These are phyloP conservation scores for Gryllus bimaculatus DNA, from an alignment of 1,140 invertebrate genomes.

Conservation along the genomic window DNA sequence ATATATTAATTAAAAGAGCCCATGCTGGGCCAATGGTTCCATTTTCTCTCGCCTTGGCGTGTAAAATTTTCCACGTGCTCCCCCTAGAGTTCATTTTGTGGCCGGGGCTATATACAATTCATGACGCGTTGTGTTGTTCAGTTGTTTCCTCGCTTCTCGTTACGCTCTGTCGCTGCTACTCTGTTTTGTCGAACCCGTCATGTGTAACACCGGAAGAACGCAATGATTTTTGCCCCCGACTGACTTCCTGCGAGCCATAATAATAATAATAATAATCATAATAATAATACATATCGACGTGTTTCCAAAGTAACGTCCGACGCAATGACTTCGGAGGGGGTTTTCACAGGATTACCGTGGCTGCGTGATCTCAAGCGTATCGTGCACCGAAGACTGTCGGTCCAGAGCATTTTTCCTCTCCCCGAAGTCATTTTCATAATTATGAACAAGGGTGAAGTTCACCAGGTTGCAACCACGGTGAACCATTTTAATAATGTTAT, in stretches of 20 bases:
- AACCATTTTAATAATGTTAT: no score
- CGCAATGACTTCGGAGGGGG: background rate
- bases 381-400: background rate
- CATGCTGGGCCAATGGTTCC: background rate
- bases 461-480: no score
- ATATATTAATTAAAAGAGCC: slow-evolving; percentile 1
- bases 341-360: background rate
- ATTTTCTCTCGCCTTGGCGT: background rate
- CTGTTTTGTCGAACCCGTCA: slow-evolving; percentile 20
- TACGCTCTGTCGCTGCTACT: slow-evolving; percentile 20
- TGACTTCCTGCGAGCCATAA: slow-evolving; percentile 16
- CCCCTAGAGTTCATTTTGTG: slow-evolving; percentile 5
- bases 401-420: background rate
- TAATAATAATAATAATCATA: background rate
- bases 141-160: slow-evolving; percentile 20
- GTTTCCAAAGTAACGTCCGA: slow-evolving; percentile 1
- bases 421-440: background rate
- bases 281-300: background rate
- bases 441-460: background rate
- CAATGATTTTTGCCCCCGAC: slow-evolving; percentile 20
- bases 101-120: slow-evolving; percentile 10
- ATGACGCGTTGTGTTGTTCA: slow-evolving; percentile 19
- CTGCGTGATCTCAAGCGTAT: background rate
- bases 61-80: slow-evolving; percentile 13
- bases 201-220: slow-evolving; percentile 21